A percentile compares a stretch with the other conserved stretches of the same genome.
Conservation (phyloP, 2,888 invertebrate species). For the Tinea trinotella region DNA sequence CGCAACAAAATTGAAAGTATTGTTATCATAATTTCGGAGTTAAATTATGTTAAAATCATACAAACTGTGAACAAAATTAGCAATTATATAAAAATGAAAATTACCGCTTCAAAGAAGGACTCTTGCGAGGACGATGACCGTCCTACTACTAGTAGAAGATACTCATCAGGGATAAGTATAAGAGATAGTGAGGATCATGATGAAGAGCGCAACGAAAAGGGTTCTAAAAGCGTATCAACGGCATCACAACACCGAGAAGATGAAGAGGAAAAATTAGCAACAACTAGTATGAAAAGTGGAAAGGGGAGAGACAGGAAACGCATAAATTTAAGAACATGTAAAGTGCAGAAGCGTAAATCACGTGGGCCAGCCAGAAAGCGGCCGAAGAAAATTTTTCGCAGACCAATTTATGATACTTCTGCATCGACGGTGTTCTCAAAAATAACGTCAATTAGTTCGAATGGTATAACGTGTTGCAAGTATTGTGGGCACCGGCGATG, state of each 20-base stretch:
- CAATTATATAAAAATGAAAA: constrained; percentile 34
- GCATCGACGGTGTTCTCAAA: constrained; percentile 35
- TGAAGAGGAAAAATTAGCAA: neutral
- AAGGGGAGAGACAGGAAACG: neutral
- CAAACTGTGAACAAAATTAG: constrained; percentile 35
- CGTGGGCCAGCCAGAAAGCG: constrained; percentile 26
- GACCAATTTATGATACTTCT: constrained; percentile 27
- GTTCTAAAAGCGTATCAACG: constrained; percentile 29
- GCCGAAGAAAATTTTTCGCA: constrained; percentile 23
- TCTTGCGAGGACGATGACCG: constrained; percentile 29
- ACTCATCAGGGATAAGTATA: constrained; percentile 27
- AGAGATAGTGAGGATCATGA: constrained; percentile 23
- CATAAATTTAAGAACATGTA: neutral
- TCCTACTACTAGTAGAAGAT: constrained; percentile 37
- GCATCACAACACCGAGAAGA: constrained; percentile 21
- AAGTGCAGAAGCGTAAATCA: constrained; percentile 21
- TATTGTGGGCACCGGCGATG: constrained; percentile 45
- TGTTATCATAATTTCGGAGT: neutral
- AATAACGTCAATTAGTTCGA: constrained; percentile 29
- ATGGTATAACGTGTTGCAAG: constrained; percentile 28
- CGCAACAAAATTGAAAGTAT: neutral
- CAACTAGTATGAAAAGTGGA: neutral
- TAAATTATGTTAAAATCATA: too few species aligned
- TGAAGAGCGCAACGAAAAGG: constrained; percentile 26
- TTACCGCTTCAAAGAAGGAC: constrained; percentile 38